A percentile compares a stretch with the other conserved stretches of the same genome.
These are phyloP conservation scores for Tupaia chinensis DNA, from an alignment of 2,113 vertebrate species.

Conservation along the genomic window DNA sequence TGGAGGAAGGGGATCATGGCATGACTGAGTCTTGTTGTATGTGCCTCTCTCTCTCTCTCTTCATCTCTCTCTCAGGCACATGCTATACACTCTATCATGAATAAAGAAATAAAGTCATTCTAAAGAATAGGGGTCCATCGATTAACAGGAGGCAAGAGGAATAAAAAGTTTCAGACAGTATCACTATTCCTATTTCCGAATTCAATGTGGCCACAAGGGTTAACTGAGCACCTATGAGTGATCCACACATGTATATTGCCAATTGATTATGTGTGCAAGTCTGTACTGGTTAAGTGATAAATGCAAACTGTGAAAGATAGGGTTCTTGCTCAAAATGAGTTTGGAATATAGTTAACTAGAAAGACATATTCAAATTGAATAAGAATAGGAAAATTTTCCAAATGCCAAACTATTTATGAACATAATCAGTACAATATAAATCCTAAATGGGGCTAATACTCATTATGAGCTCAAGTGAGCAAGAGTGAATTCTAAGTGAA, in stretches of 20 bases:
- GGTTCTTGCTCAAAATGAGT: background rate
- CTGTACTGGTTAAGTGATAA: background rate
- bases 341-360: background rate
- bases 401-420: slow-evolving; percentile 11
- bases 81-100: too few species aligned
- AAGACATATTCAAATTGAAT: background rate
- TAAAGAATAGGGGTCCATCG: background rate
- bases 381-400: background rate
- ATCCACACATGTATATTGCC: background rate
- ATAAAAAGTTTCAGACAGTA: background rate
- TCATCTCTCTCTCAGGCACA: too few species aligned
- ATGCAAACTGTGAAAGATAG: background rate
- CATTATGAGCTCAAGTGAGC: background rate
- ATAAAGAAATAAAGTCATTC: too few species aligned
- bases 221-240: background rate
- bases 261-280: background rate
- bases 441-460: background rate
- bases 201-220: background rate
- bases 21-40: too few species aligned
- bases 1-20: too few species aligned
- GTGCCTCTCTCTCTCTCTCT: too few species aligned
- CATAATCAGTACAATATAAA: background rate
- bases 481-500: background rate
- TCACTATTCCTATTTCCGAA: background rate
- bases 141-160: background rate